A percentile compares a stretch with the other conserved stretches of the same genome.
phyloP scores from a whole-genome alignment of 2,888 invertebrate genomes.

The Venusia cambrica region DNA sequence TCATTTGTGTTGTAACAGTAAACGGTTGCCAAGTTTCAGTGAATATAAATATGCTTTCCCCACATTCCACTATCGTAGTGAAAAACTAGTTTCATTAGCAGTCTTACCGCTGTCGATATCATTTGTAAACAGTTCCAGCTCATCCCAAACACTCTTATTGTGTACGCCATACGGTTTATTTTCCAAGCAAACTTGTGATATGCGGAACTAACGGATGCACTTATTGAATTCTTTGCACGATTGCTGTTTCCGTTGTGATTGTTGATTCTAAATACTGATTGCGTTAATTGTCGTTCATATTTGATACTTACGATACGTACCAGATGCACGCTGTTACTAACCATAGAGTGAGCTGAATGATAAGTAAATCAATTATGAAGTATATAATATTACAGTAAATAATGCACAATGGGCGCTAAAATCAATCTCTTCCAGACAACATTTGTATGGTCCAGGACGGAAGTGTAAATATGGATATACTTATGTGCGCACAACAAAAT shows the following conservation, averaged over 20 bases:
- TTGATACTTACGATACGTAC: slow-evolving; percentile 34
- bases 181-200: slow-evolving; percentile 34
- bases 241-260: slow-evolving; percentile 65
- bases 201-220: slow-evolving; percentile 70
- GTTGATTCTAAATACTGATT: slow-evolving; percentile 39
- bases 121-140: slow-evolving; percentile 20
- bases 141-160: slow-evolving; percentile 26
- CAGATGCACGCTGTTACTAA: slow-evolving; percentile 43
- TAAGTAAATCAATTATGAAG: too few relatives aligned
- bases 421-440: too few relatives aligned
- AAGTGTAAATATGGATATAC: too few relatives aligned
- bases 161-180: slow-evolving; percentile 27
- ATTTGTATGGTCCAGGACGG: too few relatives aligned
- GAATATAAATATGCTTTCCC: slow-evolving; percentile 13
- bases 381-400: too few relatives aligned
- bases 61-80: slow-evolving; percentile 13
- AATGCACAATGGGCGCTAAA: too few relatives aligned
- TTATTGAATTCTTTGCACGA: slow-evolving; percentile 55
- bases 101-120: slow-evolving; percentile 29
- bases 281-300: slow-evolving; percentile 52
- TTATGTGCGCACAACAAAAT: too few relatives aligned
- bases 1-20: too few relatives aligned
- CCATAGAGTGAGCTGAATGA: slow-evolving; percentile 14
- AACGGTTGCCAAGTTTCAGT: background rate
- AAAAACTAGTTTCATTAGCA: slow-evolving; percentile 32